Base-by-base conservation (phyloP, 2,888 invertebrate genomes). In the Nowickia ferox region DNA sequence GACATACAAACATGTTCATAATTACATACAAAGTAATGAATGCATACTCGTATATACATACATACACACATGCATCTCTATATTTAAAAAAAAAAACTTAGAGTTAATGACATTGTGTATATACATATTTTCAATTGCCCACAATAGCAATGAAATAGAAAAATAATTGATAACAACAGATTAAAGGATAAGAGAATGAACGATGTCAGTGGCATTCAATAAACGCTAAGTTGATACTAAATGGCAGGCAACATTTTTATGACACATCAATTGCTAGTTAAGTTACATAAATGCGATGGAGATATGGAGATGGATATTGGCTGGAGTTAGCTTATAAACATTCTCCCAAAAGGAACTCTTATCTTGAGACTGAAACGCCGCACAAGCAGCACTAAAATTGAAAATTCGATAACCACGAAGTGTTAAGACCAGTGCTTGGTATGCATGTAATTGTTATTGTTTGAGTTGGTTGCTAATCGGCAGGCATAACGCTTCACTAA, bases 401-500 rank as follows among this genome's bases (percentile, higher is more conserved):
- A 55, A 63, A 44, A 55, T 55, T 44, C 44, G 48, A 51, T 74
- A 51, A 30, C 53, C 51, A 53, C 44, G 38, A 66, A 66, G 38
- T 30, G 30, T 30, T 51, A 13, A 48, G 48, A 22, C 42, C 19
- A 75, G 38, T 66, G 48, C 10, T 0, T 53, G 53, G 55, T 46
- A 19, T 69, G 55, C 40, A 19, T 69, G 75, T 83, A 87, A 88
- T 87, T 88, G 87, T 85, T 86, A 85, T 87, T 84, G 79, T 53
- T 53, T 75, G 30, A 42, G 79, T 38, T 74, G 72, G 72, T 57
- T 61, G 85, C 84, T 86, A 88, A 88, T 88, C 88, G 86, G 87
- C 74, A 86, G 87, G 83, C 87, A 85, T 87, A 86, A 88, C 84
- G 84, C 87, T 87, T 84, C 76, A 87, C 68, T 88, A 80, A 85